Evolutionary conservation across 2,113 vertebrate genomes (phyloP), one percentile per base, ranked within the genome.

Genomic region (Leucosticte australis): DNA sequence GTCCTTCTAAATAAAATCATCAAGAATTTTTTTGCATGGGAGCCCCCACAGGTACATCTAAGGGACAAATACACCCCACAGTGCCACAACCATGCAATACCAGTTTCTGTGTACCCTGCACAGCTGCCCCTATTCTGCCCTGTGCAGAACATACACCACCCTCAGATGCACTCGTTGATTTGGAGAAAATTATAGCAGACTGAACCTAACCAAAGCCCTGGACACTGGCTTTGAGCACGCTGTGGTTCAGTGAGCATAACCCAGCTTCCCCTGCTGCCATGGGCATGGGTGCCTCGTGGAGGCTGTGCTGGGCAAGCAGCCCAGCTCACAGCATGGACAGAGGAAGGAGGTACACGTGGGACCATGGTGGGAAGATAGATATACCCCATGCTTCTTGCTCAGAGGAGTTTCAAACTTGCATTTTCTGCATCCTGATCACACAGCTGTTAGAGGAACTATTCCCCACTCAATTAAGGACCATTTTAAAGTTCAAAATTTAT

Each of bases 1-100:
- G n/a, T 52, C 17, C 62, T 76, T 67, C 50, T 64, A 90, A 85
- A 77, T 33, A 77, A 92, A 86, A 65, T 3, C 13, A 78, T 11
- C 7, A 56, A 23, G 15, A 56, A 5, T 33, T 47, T 13, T 56
- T 56, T 53, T 62, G 41, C 19, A 50, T 2, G 8, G 27, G 33
- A 96, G 30, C 20, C 23, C 0, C 0, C 13, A 33, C 1, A 3
- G n/a, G 19, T 39, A 56, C 23, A 33, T 19, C 15, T 52, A 75
- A 75, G 41, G 49, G n/a, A 7, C 1, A 5, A 44, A 47, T 9
- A 31, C 23, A 37, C 46, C 31, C n/a, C 11, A 31, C 3, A 7
- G 39, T 15, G n/a, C 50, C 67, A 31, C 0, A 3, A 22, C 21
- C 16, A 2, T 0, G 4, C 41, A 50, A 26, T 23, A 37, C 24